phyloP scores from a whole-genome alignment of 2,888 invertebrate species.

The Vesta saturnalis region DNA sequence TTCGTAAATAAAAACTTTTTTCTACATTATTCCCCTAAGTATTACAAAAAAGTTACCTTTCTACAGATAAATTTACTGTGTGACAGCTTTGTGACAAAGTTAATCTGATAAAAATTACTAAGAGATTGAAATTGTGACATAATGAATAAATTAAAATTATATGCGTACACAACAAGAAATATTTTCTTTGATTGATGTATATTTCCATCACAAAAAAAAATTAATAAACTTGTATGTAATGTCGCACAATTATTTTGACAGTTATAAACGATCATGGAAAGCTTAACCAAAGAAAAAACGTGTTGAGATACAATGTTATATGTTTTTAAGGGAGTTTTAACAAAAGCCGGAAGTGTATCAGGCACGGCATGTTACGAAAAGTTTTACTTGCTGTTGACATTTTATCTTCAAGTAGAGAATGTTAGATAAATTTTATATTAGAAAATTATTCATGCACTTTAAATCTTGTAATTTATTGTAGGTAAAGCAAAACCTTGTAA shows the following conservation, averaged over 20 bases:
- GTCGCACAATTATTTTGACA: background rate
- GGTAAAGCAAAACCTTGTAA: conserved; percentile 23
- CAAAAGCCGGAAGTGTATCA: background rate
- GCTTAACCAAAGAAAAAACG: background rate
- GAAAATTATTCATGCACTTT: conserved; percentile 15
- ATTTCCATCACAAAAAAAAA: background rate
- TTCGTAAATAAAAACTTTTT: too few relatives aligned
- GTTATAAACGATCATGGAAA: background rate
- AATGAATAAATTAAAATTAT: too few relatives aligned
- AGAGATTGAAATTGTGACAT: too few relatives aligned
- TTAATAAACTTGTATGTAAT: background rate
- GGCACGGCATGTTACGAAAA: conserved; percentile 5
- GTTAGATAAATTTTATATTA: conserved; percentile 16
- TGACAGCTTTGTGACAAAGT: too few relatives aligned
- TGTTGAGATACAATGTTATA: background rate
- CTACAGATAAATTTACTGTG: too few relatives aligned
- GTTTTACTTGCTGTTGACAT: background rate
- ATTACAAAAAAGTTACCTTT: too few relatives aligned
- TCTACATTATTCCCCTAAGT: too few relatives aligned
- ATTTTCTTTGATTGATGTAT: too few relatives aligned
- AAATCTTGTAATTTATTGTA: conserved; percentile 22
- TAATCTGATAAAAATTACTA: too few relatives aligned
- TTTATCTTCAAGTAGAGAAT: background rate
- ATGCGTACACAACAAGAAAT: too few relatives aligned
- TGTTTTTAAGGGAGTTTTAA: conserved; percentile 2